Evolutionary conservation across 35 echinoderm and acorn worm species (phyloP).

Genomic region (Ptychodera flava): DNA sequence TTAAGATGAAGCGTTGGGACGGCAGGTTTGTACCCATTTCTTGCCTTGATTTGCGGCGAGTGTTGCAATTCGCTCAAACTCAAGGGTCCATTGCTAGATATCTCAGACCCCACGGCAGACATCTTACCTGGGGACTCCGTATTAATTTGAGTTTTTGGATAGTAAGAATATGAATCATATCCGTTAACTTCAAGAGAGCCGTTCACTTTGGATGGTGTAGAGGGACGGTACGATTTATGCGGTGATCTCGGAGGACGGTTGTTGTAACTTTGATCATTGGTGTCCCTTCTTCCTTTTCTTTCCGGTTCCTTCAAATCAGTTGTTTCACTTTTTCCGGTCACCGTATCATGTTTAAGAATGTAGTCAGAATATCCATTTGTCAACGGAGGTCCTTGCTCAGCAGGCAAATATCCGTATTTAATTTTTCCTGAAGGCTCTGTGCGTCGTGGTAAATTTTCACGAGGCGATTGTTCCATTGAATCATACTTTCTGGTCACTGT

Average conservation of each 20-base stretch:
- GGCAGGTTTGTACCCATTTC: not conserved
- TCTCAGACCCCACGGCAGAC: not conserved
- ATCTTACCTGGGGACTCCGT: not conserved
- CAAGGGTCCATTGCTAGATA: not conserved
- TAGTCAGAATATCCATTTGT: not conserved
- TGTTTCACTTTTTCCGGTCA: not conserved
- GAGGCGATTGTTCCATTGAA: too few relatives aligned
- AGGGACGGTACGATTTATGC: not conserved
- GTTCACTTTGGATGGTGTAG: not conserved
- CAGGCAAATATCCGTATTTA: not conserved
- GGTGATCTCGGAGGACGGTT: not conserved
- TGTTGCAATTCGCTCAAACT: not conserved
- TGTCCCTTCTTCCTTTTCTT: too few relatives aligned
- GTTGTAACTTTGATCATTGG: not conserved
- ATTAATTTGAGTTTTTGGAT: not conserved
- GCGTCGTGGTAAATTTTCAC: too few relatives aligned
- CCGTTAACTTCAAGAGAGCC: not conserved
- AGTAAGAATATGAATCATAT: not conserved
- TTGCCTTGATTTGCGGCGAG: not conserved
- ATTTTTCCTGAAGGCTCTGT: not conserved
- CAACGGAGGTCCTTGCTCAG: not conserved
- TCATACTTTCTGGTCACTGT: too few relatives aligned
- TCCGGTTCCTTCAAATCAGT: not conserved
- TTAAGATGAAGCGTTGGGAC: not conserved
- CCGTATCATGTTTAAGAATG: not conserved